These are phyloP conservation scores for Thamnophis elegans DNA, from an alignment of 2,797 vertebrate species.

Conservation along the genomic window DNA sequence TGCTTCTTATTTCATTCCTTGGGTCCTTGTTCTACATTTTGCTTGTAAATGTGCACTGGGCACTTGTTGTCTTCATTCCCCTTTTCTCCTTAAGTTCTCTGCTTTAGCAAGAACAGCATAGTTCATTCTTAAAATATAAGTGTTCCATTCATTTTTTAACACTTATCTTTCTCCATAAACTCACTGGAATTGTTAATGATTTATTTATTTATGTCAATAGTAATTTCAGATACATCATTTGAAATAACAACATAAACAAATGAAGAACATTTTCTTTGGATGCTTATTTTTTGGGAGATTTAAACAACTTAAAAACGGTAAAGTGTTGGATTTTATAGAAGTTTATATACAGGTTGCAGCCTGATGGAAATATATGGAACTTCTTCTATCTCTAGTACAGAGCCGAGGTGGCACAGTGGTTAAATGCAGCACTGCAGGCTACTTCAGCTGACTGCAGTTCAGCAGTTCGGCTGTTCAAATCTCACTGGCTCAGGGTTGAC, in stretches of 20 bases:
- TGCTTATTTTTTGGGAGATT: not conserved
- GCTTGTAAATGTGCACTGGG: not conserved
- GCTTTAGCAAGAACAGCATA: not conserved
- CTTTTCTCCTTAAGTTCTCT: too few relatives aligned
- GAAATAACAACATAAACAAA: not conserved
- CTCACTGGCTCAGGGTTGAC: too few relatives aligned
- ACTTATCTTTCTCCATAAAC: not conserved
- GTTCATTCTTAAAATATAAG: not conserved
- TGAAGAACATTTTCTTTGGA: not conserved
- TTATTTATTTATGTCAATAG: not conserved
- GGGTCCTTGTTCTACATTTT: not conserved
- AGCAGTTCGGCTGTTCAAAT: too few relatives aligned
- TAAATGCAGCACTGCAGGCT: too few relatives aligned
- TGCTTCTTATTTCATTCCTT: not conserved
- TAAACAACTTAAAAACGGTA: not conserved
- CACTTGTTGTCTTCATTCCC: not conserved
- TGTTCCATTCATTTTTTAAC: not conserved
- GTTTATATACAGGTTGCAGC: not conserved
- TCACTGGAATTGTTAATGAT: not conserved
- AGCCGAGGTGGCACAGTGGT: too few relatives aligned
- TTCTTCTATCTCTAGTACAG: not conserved
- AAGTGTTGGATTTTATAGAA: not conserved
- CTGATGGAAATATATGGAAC: not conserved
- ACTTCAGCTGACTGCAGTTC: too few relatives aligned
- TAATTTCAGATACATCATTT: not conserved